phyloP scores from a whole-genome alignment of 2,888 invertebrate species.

The Rugalucina vietnamica region DNA sequence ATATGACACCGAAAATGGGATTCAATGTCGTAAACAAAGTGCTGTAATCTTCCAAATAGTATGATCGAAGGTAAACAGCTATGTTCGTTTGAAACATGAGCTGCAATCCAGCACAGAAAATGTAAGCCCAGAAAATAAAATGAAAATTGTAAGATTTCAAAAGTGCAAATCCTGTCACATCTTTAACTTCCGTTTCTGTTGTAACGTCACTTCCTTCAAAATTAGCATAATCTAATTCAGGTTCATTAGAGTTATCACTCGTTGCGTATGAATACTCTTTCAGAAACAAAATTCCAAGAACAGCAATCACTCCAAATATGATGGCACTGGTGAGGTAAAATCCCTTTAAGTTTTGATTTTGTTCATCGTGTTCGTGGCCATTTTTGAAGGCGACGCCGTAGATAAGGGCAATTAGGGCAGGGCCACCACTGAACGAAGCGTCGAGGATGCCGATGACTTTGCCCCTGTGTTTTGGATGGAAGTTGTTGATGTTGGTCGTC shows the following conservation, averaged over 20 bases:
- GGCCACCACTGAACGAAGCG: slow-evolving; percentile 75
- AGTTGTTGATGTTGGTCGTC: slow-evolving; percentile 69
- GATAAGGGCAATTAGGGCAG: slow-evolving; percentile 69
- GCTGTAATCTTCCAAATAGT: slow-evolving; percentile 66
- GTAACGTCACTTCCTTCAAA: slow-evolving; percentile 17
- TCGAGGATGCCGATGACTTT: slow-evolving; percentile 73
- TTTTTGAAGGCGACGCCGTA: slow-evolving; percentile 68
- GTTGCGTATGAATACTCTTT: slow-evolving; percentile 31
- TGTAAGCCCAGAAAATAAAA: slow-evolving; percentile 72
- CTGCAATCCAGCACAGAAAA: slow-evolving; percentile 74
- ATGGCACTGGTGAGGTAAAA: slow-evolving; percentile 72
- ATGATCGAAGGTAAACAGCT: slow-evolving; percentile 73
- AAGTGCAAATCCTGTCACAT: slow-evolving; percentile 68
- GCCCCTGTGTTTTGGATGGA: slow-evolving; percentile 71
- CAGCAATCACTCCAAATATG: slow-evolving; percentile 62
- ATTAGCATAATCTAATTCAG: slow-evolving; percentile 22
- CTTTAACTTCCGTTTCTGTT: slow-evolving; percentile 20
- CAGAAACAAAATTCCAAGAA: slow-evolving; percentile 65
- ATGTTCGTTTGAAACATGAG: slow-evolving; percentile 74
- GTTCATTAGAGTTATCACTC: no score
- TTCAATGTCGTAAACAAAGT: slow-evolving; percentile 71
- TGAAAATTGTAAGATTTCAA: slow-evolving; percentile 71
- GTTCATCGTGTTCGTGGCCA: slow-evolving; percentile 67
- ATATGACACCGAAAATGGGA: slow-evolving; percentile 69
- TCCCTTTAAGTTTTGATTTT: slow-evolving; percentile 72